Evolutionary conservation across 2,888 invertebrate genomes (phyloP), one percentile per base, ranked within the genome.

Genomic region (Dynastes tityus): DNA sequence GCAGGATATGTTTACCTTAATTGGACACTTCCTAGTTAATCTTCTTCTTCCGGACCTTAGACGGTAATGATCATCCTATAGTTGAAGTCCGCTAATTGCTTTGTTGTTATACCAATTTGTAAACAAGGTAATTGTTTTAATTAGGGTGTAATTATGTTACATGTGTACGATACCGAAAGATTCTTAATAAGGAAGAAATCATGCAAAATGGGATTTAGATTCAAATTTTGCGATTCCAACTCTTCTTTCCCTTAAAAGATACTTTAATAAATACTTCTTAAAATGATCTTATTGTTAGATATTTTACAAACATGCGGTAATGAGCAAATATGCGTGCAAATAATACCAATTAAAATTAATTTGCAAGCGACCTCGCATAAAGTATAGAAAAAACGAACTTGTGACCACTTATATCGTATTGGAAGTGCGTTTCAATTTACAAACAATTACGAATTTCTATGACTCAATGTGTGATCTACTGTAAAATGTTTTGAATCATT

Each of bases 81-180:
- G 22, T 55, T 16, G 22, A 55, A 6, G 55, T 6, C 22, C n/a
- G 8, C 6, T 55, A 55, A 55, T 55, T 55, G n/a, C 55, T n/a
- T 16, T 55, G 55, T 55, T 55, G 13, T n/a, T 55, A 55, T 16
- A 55, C 16, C 55, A n/a, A 55, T 55, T 55, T 55, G 16, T 22
- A 55, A 55, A 55, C 55, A 22, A 55, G 55, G 55, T 55, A 55
- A 55, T 55, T 55, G 55, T 55, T 55, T 55, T n/a, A 55, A 55
- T 55, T n/a, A 55, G n/a, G 22, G 4, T 2, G 2, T 8, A 55
- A 55, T 55, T 55, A 16, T 8, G 11, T 45, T 45, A 11, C 45
- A 11, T 45, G 45, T 45, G 11, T 45, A 45, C 45, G 9, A 45
- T 37, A 37, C 37, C 6, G 6, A 5, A 37, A 37, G 37, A 37